phyloP scores from a whole-genome alignment of 2,888 invertebrate genomes.

The Trachelus tabidus region DNA sequence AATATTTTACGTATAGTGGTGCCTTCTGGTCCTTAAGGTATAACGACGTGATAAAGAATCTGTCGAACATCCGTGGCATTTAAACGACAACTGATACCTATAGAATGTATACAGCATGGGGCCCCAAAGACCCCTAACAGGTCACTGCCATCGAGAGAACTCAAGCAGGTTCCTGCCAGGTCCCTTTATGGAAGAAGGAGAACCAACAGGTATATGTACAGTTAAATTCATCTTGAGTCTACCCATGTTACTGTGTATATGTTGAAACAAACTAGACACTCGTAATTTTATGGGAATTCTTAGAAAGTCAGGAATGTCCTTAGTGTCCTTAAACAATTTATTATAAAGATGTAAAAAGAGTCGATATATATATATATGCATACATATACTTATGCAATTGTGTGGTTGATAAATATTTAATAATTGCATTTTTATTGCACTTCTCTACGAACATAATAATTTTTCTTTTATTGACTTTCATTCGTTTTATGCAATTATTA shows the following conservation, averaged over 20 bases:
- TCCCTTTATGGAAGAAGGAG: slow-evolving; percentile 52
- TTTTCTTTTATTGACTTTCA: slow-evolving; percentile 26
- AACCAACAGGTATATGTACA: slow-evolving; percentile 17
- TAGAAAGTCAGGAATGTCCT: background rate
- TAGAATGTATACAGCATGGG: slow-evolving; percentile 21
- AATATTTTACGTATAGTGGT: background rate
- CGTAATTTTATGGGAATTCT: background rate
- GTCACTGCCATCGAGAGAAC: slow-evolving; percentile 51
- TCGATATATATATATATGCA: background rate
- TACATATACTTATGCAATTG: background rate
- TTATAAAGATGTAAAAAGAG: background rate
- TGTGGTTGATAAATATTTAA: background rate
- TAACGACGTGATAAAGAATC: background rate
- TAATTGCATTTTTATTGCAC: background rate
- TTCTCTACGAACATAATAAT: background rate
- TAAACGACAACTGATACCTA: slow-evolving; percentile 26
- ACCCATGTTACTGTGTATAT: background rate
- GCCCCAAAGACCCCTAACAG: slow-evolving; percentile 38
- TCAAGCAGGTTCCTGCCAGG: slow-evolving; percentile 43
- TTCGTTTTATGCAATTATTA: slow-evolving; percentile 24
- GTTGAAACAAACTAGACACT: background rate
- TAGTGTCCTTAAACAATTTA: background rate
- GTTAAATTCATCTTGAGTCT: background rate
- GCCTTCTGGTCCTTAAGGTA: background rate
- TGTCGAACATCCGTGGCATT: slow-evolving; percentile 30